Conservation (phyloP, 2,113 vertebrate genomes). For the Oenanthe oenanthe region DNA sequence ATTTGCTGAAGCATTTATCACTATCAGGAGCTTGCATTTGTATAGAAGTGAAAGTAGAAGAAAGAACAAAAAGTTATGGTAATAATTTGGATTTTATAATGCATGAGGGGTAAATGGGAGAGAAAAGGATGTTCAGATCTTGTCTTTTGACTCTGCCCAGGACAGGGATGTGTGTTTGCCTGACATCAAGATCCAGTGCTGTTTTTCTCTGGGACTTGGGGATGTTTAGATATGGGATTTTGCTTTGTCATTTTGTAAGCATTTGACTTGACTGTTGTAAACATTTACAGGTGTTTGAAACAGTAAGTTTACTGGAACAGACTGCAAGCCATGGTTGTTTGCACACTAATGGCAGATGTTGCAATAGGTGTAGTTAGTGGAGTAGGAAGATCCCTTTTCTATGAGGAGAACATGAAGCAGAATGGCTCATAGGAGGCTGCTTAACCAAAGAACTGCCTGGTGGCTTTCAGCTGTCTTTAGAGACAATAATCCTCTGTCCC, state of each 20-base stretch:
- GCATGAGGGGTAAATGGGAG: neutral
- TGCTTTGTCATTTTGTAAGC: neutral
- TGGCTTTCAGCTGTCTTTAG: neutral
- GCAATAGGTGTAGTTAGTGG: neutral
- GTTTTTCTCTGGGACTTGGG: neutral
- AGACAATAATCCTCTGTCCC: too few species aligned
- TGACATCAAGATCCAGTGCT: neutral
- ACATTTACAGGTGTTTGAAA: neutral
- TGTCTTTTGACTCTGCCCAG: neutral
- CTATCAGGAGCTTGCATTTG: neutral
- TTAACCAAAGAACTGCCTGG: neutral
- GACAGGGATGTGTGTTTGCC: neutral
- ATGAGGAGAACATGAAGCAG: fast-evolving
- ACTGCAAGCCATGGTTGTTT: neutral
- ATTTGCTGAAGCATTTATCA: neutral
- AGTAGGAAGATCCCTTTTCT: neutral
- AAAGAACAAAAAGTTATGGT: neutral
- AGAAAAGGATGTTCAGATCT: neutral
- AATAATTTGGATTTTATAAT: neutral
- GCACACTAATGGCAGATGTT: neutral
- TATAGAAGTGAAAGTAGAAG: neutral
- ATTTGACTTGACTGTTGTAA: neutral
- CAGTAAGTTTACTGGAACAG: neutral
- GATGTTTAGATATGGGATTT: neutral
- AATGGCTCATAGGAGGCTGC: neutral